phyloP scores from a whole-genome alignment of 2,797 vertebrate species.

The Chaetodon trifasciatus region DNA sequence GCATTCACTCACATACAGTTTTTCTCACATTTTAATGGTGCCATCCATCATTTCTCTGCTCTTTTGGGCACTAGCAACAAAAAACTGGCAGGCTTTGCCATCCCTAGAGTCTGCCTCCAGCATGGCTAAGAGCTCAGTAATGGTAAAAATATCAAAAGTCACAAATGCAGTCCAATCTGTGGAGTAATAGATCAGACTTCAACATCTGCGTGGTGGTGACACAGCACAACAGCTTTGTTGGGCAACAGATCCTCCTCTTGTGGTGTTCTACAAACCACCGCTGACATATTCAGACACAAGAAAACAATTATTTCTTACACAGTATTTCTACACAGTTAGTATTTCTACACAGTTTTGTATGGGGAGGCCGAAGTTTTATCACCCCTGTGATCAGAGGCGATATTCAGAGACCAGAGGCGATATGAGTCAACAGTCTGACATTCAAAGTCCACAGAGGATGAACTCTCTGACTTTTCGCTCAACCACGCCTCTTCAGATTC shows the following conservation, averaged over 20 bases:
- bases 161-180: background rate
- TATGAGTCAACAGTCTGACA: too few species aligned
- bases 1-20: background rate
- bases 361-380: too few species aligned
- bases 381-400: too few species aligned
- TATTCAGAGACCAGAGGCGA: too few species aligned
- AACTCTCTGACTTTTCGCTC: background rate
- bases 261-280: background rate
- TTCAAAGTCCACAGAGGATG: too few species aligned
- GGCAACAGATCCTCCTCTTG: background rate
- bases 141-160: background rate
- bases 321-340: background rate
- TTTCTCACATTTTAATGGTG: constrained; percentile 4
- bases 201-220: constrained; percentile 1
- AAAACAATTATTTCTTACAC: background rate
- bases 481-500: too few species aligned
- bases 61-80: background rate
- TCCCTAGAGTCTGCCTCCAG: background rate
- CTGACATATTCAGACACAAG: background rate
- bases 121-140: background rate
- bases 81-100: background rate
- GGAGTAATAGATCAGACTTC: background rate
- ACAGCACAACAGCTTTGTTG: constrained; percentile 17
- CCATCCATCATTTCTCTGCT: background rate
- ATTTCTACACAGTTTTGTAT: too few species aligned